Base-by-base conservation (phyloP, 2,888 invertebrate species). In the Taenaris catops region DNA sequence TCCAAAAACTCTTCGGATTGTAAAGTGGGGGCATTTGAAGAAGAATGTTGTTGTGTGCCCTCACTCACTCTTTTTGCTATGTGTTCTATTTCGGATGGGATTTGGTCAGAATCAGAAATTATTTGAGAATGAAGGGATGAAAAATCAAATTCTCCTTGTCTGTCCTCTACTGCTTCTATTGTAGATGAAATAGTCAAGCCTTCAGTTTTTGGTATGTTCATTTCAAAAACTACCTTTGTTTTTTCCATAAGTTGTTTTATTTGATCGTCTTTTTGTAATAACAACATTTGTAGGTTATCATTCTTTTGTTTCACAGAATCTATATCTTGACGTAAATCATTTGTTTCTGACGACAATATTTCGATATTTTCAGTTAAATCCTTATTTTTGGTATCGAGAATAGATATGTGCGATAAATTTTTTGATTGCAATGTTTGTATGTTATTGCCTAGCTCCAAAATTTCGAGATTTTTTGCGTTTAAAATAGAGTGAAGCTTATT, bases 401-500 rank as follows among this genome's bases (percentile, higher is more conserved):
- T 55, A 7, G 65, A 63, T 18, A 61, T 46, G 10, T 55, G 38
- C 20, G 60, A 40, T 18, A 57, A 43, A 49, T 69, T 58, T 39
- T 57, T 66, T 6, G 50, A 41, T 47, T 81, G 70, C 20, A 67
- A 37, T 11, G 45, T 38, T 41, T 73, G 62, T 24, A 74, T 36
- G 48, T 63, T 73, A 41, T 63, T 66, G 38, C 51, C 61, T 1
- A 78, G 44, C 25, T 73, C 68, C 16, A 67, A 63, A 33, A 89
- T 80, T 48, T 89, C 79, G 16, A 78, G 57, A 51, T 87, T 88
- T 58, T 88, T 88, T 36, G 66, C 78, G 17, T 75, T 75, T 1
- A 91, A 53, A 17, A 87, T 47, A 32, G 87, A 78, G 33, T 88
- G 87, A 0, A 91, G 61, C 19, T 84, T 87, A 49, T 89, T 89